A percentile compares a stretch with the other conserved stretches of the same genome.
Evolutionary conservation across 2,888 invertebrate genomes (phyloP).

Genomic region (Pomacea canaliculata): DNA sequence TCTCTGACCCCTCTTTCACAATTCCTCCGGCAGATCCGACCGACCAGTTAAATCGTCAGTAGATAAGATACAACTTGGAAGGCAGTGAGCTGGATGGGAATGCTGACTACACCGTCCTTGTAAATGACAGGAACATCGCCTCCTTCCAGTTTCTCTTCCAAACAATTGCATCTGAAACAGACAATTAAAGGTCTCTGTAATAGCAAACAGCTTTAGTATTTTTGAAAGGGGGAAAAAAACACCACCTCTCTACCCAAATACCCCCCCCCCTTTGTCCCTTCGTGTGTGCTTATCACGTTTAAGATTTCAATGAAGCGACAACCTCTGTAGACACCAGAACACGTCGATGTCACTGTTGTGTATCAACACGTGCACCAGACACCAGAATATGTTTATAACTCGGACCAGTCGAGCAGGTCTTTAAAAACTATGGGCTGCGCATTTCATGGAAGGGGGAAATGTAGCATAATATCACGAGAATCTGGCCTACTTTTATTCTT

Average conservation of each 20-base stretch:
- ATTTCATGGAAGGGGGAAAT: neutral
- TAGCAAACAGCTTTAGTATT: neutral
- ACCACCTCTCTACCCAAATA: too few relatives aligned
- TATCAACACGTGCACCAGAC: neutral
- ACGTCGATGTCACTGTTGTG: neutral
- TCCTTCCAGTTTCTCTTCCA: constrained; percentile 37
- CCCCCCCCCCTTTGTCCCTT: too few relatives aligned
- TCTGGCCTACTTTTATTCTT: neutral
- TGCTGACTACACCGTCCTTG: constrained; percentile 16
- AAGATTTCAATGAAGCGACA: too few relatives aligned
- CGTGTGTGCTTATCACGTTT: too few relatives aligned
- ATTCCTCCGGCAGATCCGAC: neutral
- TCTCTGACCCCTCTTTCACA: neutral
- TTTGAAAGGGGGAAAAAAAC: neutral
- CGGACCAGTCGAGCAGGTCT: neutral
- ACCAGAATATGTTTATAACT: neutral
- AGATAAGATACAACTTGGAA: constrained; percentile 16
- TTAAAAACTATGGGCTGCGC: neutral
- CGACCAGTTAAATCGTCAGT: constrained; percentile 1
- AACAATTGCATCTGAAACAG: constrained; percentile 45
- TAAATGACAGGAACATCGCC: constrained; percentile 12
- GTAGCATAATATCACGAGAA: neutral
- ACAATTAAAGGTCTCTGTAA: neutral
- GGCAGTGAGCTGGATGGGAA: constrained; percentile 12
- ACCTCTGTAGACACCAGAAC: neutral